A percentile compares a stretch with the other conserved stretches of the same genome.
phyloP scores from a whole-genome alignment of 2,888 invertebrate genomes.

The Fragum fragum region DNA sequence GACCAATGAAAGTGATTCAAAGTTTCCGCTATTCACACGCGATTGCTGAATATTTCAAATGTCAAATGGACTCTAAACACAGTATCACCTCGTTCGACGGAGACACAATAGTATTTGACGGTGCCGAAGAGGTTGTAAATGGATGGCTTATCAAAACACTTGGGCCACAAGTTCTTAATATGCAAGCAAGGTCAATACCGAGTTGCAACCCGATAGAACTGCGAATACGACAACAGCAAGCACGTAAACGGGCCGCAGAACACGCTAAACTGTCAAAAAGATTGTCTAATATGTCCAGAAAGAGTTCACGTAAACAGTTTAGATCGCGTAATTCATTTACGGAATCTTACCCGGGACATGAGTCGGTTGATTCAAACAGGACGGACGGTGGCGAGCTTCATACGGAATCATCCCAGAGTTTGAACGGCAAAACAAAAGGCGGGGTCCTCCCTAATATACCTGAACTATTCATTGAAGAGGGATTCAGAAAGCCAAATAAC shows the following conservation, averaged over 20 bases:
- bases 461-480: neutral
- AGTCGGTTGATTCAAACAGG: neutral
- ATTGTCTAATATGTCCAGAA: slow-evolving; percentile 9
- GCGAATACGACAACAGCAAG: slow-evolving; percentile 48
- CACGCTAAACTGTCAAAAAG: slow-evolving; percentile 22
- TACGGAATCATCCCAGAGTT: neutral
- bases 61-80: slow-evolving; percentile 27
- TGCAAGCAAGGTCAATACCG: slow-evolving; percentile 52
- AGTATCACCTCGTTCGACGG: slow-evolving; percentile 9
- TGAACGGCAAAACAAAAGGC: neutral
- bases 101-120: neutral
- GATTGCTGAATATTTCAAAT: slow-evolving; percentile 53
- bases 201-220: slow-evolving; percentile 62
- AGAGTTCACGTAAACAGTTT: slow-evolving; percentile 10
- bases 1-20: slow-evolving; percentile 46
- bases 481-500: neutral
- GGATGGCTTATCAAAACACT: slow-evolving; percentile 60
- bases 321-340: slow-evolving; percentile 13
- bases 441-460: slow-evolving; percentile 9
- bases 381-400: neutral
- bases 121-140: slow-evolving; percentile 48
- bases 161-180: slow-evolving; percentile 50
- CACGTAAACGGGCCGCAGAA: slow-evolving; percentile 37
- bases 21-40: slow-evolving; percentile 63
- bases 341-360: neutral